phyloP scores from a whole-genome alignment of 2,888 invertebrate genomes.

The Calameuta idolon region DNA sequence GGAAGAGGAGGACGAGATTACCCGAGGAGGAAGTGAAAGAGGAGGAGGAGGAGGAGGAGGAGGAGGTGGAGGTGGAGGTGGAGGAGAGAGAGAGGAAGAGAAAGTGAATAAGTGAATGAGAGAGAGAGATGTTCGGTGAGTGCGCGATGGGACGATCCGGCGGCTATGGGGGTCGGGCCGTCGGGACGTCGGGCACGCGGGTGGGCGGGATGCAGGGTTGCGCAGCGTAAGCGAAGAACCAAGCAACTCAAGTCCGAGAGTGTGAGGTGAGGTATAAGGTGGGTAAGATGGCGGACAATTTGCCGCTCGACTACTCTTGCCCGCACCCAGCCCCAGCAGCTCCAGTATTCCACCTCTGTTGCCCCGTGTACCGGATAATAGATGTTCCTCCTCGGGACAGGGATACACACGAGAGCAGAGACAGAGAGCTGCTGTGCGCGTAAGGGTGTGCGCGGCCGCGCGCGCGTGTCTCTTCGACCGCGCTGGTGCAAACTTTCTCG shows the following conservation, averaged over 20 bases:
- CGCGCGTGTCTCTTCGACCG: conserved; percentile 20
- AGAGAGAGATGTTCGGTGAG: conserved; percentile 2
- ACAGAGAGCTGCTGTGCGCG: conserved; percentile 38
- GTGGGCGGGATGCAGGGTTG: conserved; percentile 23
- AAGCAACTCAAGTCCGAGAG: conserved; percentile 30
- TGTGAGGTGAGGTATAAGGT: conserved; percentile 66
- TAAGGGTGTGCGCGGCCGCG: conserved; percentile 34
- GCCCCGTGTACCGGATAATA: conserved; percentile 62
- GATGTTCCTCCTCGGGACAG: conserved; percentile 63
- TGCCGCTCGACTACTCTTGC: conserved; percentile 67
- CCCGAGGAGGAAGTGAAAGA: conserved; percentile 9
- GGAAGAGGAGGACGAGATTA: conserved; percentile 20
- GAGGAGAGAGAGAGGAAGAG: conserved; percentile 17
- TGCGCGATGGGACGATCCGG: no score
- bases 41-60: no score
- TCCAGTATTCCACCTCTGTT: conserved; percentile 44
- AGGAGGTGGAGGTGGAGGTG: no score
- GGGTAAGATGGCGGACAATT: conserved; percentile 68
- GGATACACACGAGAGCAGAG: conserved; percentile 34
- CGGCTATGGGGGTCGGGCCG: no score
- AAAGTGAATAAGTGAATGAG: no score
- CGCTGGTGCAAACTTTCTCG: conserved; percentile 32
- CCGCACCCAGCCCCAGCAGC: conserved; percentile 54
- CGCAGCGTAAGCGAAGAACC: no score
- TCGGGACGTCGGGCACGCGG: no score